Evolutionary conservation across 53 echinoderm and acorn worm genomes (phyloP).

Genomic region (Hippasteria phrygiana): DNA sequence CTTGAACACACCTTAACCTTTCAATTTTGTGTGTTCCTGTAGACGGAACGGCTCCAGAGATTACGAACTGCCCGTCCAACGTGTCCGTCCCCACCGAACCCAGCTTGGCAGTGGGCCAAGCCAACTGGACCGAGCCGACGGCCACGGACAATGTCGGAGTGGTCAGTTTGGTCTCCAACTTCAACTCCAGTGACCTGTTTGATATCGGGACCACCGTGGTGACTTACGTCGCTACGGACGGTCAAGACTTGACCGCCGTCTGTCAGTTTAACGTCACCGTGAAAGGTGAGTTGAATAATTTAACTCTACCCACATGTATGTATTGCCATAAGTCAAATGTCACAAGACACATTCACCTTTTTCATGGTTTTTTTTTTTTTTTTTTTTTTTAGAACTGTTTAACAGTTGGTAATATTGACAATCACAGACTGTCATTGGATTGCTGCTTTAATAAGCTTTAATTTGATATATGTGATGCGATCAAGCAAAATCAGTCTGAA

Average conservation of each 20-base stretch:
- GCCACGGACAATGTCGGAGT: conserved; percentile 80
- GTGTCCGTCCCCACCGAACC: conserved; percentile 31
- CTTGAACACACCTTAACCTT: not conserved
- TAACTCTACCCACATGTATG: no score
- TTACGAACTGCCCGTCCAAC: conserved; percentile 58
- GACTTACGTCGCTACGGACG: conserved; percentile 65
- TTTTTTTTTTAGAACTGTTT: no score
- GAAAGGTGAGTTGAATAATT: conserved; percentile 23
- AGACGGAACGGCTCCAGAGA: conserved; percentile 72
- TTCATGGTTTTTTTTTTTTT: no score
- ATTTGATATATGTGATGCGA: no score
- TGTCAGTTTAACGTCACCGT: conserved; percentile 74
- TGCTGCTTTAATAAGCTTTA: no score
- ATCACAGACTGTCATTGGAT: no score
- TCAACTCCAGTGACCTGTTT: conserved; percentile 52
- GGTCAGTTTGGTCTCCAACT: conserved; percentile 60
- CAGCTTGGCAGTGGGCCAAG: conserved; percentile 49
- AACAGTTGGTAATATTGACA: no score
- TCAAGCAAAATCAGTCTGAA: no score
- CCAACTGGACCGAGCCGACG: conserved; percentile 72
- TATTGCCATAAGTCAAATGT: no score
- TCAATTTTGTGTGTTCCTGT: not conserved
- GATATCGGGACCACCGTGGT: conserved; percentile 50
- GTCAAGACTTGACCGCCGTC: conserved; percentile 20
- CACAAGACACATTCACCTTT: no score